Percentiles rank a stretch among this genome's conserved stretches.
phyloP scores from a whole-genome alignment of 2,797 vertebrate genomes.

The Pelochelys cantorii region DNA sequence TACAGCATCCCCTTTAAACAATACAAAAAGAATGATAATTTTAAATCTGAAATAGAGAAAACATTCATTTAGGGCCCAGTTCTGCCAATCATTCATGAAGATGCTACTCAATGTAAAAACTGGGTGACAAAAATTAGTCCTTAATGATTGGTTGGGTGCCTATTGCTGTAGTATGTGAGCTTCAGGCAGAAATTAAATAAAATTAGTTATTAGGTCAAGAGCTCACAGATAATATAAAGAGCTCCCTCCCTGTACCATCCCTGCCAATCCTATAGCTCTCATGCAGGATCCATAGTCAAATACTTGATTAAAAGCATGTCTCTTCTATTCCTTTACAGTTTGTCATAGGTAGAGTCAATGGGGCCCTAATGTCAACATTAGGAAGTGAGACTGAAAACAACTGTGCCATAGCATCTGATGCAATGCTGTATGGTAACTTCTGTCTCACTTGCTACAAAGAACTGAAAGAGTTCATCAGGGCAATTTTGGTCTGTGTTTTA shows the following conservation, averaged over 20 bases:
- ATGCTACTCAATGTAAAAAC: neutral
- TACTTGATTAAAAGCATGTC: neutral
- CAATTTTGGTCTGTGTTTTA: neutral
- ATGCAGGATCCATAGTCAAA: neutral
- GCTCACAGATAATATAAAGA: neutral
- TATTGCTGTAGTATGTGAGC: accelerated
- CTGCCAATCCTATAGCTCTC: neutral
- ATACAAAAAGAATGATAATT: neutral
- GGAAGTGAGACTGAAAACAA: neutral
- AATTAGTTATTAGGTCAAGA: neutral
- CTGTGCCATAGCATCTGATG: neutral
- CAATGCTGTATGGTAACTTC: neutral
- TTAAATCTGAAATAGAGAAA: neutral
- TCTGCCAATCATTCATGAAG: neutral
- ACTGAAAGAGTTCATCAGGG: neutral
- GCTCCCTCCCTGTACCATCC: neutral
- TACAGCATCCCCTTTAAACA: neutral
- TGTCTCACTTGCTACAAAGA: neutral
- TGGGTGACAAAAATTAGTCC: neutral
- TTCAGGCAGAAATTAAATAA: neutral
- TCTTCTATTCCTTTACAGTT: neutral
- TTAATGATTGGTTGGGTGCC: accelerated
- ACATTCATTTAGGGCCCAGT: neutral
- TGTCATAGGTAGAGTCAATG: neutral
- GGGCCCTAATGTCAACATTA: neutral